A percentile compares a stretch with the other conserved stretches of the same genome.
These are phyloP conservation scores for Exocentrus adspersus DNA, from an alignment of 2,888 invertebrate genomes.

Conservation along the genomic window DNA sequence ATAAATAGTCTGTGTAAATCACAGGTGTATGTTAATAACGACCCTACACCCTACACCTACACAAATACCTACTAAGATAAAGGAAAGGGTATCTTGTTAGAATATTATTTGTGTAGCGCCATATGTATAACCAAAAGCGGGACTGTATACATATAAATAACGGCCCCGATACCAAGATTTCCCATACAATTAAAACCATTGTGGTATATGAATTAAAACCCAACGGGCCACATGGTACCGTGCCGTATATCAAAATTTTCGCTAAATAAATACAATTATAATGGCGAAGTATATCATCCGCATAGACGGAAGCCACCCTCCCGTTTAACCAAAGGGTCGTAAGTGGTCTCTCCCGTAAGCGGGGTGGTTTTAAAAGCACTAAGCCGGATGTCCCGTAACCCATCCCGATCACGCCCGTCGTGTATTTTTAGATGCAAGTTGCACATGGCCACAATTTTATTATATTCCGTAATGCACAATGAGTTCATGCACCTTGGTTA, in stretches of 20 bases:
- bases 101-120: no score
- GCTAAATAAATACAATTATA: conserved; percentile 10
- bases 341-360: conserved; percentile 18
- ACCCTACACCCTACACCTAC: no score
- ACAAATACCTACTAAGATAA: no score
- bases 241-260: neutral
- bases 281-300: conserved; percentile 9
- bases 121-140: no score
- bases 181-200: conserved; percentile 11
- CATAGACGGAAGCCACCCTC: conserved; percentile 16
- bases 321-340: conserved; percentile 17
- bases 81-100: no score
- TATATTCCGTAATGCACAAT: neutral
- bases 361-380: conserved; percentile 21
- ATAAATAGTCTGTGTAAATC: no score
- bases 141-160: no score
- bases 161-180: neutral
- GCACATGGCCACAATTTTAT: conserved; percentile 11
- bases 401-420: neutral
- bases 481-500: neutral
- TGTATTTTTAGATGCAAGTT: conserved; percentile 26
- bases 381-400: conserved; percentile 21
- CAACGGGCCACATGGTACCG: conserved; percentile 11
- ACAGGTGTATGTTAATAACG: no score
- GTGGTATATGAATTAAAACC: neutral